Conservation (phyloP, 2,113 vertebrate species). For the Rousettus leschenaultii region DNA sequence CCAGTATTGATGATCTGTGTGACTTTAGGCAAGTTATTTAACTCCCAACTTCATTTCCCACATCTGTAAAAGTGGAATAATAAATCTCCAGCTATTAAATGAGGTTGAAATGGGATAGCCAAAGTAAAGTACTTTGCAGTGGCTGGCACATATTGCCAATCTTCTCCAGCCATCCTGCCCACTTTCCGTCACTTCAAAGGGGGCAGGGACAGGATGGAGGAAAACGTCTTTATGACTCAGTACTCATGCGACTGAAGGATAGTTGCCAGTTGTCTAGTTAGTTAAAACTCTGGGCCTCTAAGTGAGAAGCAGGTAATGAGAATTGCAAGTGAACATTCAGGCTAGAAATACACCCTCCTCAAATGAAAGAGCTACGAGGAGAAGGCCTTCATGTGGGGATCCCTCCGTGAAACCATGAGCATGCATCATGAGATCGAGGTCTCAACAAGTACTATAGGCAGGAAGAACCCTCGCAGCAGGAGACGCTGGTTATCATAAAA, state of each 20-base stretch:
- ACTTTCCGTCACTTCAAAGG: neutral
- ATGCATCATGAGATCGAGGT: neutral
- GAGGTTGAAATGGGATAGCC: neutral
- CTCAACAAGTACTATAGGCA: neutral
- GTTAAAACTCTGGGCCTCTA: neutral
- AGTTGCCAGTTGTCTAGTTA: neutral
- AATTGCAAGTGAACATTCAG: neutral
- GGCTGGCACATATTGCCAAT: neutral
- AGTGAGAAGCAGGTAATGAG: neutral
- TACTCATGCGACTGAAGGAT: neutral
- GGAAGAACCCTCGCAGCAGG: neutral
- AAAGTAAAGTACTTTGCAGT: neutral
- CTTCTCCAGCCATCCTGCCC: neutral
- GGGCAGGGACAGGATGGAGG: neutral
- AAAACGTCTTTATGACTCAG: neutral
- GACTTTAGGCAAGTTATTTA: neutral
- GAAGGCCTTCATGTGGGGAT: neutral
- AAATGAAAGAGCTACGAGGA: neutral
- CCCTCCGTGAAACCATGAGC: neutral
- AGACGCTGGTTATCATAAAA: neutral
- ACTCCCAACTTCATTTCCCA: neutral
- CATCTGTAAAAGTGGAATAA: neutral
- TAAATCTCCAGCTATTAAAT: neutral
- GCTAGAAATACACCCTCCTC: neutral
- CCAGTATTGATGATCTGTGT: neutral